Percentiles rank a stretch among this genome's conserved stretches.
These are phyloP conservation scores for Perca fluviatilis DNA, from an alignment of 2,113 vertebrate species.

Conservation along the genomic window DNA sequence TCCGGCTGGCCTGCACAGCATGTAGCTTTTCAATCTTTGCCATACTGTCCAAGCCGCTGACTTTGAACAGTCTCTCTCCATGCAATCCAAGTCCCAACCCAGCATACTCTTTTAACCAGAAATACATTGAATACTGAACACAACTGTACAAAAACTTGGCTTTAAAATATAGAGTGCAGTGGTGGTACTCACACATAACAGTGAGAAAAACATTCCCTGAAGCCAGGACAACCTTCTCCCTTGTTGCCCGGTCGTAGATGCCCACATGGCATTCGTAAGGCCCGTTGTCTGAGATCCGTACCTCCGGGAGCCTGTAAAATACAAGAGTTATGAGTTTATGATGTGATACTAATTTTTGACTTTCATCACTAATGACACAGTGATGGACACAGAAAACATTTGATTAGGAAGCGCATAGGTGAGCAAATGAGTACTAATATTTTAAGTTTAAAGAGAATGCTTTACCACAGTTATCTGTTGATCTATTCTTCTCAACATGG, in stretches of 20 bases:
- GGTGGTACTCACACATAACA: conserved; percentile 93
- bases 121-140: not conserved
- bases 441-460: not conserved
- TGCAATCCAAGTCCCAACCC: not conserved
- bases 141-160: no score
- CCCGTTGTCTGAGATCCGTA: conserved; percentile 95
- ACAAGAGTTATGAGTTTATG: not conserved
- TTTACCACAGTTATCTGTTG: not conserved
- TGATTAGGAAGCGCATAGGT: not conserved
- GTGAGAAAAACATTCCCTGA: conserved; percentile 96
- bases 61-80: conserved; percentile 26
- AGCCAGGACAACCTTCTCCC: conserved; percentile 96
- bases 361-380: not conserved
- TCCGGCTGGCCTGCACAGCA: conserved; percentile 17
- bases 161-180: not conserved
- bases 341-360: not conserved
- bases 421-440: not conserved
- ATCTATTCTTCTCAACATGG: no score
- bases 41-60: conserved; percentile 11
- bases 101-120: conserved; percentile 8
- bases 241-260: conserved; percentile 94
- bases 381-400: not conserved
- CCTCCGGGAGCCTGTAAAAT: conserved; percentile 91
- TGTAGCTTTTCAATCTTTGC: conserved; percentile 28
- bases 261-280: conserved; percentile 98